Evolutionary conservation across 2,888 invertebrate genomes (phyloP).

Genomic region (Tiphia femorata): DNA sequence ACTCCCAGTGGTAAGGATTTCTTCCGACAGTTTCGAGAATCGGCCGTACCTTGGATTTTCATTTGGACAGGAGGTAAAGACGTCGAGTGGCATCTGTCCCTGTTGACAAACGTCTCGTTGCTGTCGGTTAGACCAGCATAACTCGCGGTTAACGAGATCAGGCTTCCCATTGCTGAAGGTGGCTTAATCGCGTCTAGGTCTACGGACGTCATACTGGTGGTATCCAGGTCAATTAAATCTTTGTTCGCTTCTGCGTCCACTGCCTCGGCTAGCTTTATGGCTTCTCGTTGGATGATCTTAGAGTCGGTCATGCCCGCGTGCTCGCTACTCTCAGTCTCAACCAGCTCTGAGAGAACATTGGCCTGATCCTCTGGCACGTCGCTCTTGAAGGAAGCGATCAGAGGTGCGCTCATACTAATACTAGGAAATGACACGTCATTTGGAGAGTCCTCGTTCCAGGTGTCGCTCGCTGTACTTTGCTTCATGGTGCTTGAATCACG

Average conservation of each 20-base stretch:
- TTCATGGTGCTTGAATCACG: constrained; percentile 65
- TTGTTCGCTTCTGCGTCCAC: constrained; percentile 69
- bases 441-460: constrained; percentile 86
- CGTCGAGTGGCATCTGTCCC: constrained; percentile 51
- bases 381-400: constrained; percentile 78
- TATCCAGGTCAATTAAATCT: constrained; percentile 46
- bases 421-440: constrained; percentile 87
- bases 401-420: constrained; percentile 81
- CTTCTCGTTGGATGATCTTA: constrained; percentile 81
- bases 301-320: constrained; percentile 74
- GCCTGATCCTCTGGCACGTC: constrained; percentile 69
- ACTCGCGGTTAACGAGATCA: constrained; percentile 73
- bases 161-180: constrained; percentile 82
- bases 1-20: constrained; percentile 80
- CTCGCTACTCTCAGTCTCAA: constrained; percentile 31
- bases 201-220: constrained; percentile 69
- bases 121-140: constrained; percentile 52
- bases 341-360: constrained; percentile 38
- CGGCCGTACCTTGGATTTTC: constrained; percentile 25
- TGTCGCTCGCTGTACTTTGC: constrained; percentile 72
- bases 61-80: constrained; percentile 49
- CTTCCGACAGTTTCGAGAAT: constrained; percentile 68
- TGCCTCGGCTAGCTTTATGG: constrained; percentile 77
- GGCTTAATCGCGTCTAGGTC: constrained; percentile 83
- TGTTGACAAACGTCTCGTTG: constrained; percentile 34